These are phyloP conservation scores for Parotia lawesii DNA, from an alignment of 2,113 vertebrate species.

Conservation along the genomic window DNA sequence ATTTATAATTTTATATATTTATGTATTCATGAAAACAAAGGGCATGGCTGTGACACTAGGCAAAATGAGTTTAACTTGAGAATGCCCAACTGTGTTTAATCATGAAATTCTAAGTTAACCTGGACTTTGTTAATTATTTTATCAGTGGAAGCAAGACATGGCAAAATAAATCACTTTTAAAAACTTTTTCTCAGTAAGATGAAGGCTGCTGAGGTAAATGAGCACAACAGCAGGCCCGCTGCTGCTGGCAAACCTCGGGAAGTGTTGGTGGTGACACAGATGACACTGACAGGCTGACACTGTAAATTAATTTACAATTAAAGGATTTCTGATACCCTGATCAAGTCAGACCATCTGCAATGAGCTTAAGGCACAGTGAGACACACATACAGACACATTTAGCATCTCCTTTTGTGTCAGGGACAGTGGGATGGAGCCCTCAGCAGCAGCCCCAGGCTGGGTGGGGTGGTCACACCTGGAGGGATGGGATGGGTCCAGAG, in stretches of 20 bases:
- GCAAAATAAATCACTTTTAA: not conserved
- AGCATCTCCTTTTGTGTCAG: not conserved
- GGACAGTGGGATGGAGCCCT: not conserved
- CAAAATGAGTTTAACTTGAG: not conserved
- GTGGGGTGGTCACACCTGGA: not conserved
- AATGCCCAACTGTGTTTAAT: no score
- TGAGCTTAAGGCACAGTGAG: not conserved
- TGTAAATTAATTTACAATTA: slow-evolving; percentile 30
- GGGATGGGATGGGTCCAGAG: not conserved
- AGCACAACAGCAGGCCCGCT: not conserved
- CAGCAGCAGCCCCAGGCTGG: not conserved
- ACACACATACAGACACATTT: not conserved
- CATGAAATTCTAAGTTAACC: not conserved
- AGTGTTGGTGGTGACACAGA: not conserved
- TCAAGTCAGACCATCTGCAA: not conserved
- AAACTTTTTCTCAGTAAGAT: not conserved
- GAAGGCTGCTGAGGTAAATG: not conserved
- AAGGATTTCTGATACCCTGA: not conserved
- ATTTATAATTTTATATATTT: not conserved
- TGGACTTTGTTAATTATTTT: not conserved
- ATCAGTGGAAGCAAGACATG: not conserved
- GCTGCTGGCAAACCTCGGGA: not conserved
- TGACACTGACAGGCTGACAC: slow-evolving; percentile 47
- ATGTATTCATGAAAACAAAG: not conserved
- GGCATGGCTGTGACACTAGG: not conserved